phyloP scores from a whole-genome alignment of 2,113 vertebrate genomes.

The Aix galericulata region DNA sequence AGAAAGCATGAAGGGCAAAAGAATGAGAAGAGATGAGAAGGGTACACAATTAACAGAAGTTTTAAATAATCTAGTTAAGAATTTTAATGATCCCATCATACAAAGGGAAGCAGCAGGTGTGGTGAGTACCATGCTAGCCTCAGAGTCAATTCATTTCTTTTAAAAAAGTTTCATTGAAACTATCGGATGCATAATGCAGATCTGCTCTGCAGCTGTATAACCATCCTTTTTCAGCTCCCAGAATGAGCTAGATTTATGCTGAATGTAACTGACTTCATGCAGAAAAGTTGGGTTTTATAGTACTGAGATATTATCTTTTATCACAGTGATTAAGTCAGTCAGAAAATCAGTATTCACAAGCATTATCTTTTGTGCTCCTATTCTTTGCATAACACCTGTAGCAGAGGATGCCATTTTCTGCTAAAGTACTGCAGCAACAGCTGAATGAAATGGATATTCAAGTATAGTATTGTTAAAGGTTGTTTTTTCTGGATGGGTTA shows the following conservation, averaged over 20 bases:
- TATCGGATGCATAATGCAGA: neutral
- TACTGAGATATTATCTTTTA: neutral
- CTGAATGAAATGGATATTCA: neutral
- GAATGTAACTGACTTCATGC: neutral
- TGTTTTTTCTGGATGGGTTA: too few relatives aligned
- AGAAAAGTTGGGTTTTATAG: neutral
- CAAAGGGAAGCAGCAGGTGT: neutral
- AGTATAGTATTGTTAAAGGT: neutral
- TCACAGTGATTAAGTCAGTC: neutral
- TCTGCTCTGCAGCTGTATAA: neutral
- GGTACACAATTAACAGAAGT: neutral
- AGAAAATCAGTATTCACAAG: constrained; percentile 2
- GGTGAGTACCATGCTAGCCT: neutral
- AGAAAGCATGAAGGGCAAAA: neutral
- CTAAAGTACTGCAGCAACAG: neutral
- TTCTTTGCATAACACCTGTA: neutral
- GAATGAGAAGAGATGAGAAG: neutral
- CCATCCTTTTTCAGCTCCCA: neutral
- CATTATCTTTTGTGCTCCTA: neutral
- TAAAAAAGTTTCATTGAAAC: neutral
- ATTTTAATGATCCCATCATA: neutral
- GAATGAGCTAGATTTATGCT: neutral
- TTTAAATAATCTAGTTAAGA: neutral
- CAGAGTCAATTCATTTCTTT: neutral
- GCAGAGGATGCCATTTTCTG: neutral